Conservation (phyloP, 2,888 invertebrate species). For the Lacanobia wlatinum region DNA sequence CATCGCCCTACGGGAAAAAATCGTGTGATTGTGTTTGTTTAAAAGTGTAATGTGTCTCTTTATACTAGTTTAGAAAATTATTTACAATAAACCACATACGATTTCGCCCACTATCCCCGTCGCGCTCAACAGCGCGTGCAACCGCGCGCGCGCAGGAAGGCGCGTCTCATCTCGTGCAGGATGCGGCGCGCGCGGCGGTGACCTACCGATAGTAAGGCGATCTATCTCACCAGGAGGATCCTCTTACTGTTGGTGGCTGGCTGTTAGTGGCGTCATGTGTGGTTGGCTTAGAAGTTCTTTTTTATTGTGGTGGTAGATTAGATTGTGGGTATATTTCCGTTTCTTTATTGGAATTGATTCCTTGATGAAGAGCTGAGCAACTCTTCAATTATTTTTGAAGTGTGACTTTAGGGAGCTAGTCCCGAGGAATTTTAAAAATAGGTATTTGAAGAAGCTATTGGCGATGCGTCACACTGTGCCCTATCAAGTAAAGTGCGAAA, state of each 20-base stretch:
- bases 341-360: not conserved
- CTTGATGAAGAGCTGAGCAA: not conserved
- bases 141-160: constrained; percentile 89
- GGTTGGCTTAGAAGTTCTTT: constrained; percentile 51
- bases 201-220: constrained; percentile 69
- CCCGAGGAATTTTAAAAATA: too few relatives aligned
- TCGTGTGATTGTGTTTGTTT: not conserved
- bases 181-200: constrained; percentile 83
- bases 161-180: constrained; percentile 90
- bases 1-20: too few relatives aligned
- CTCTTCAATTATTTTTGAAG: too few relatives aligned
- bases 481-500: too few relatives aligned
- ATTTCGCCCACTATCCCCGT: constrained; percentile 71
- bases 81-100: not conserved
- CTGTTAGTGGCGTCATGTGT: constrained; percentile 68
- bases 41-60: not conserved
- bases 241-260: constrained; percentile 71
- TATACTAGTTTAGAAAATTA: not conserved
- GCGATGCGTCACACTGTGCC: too few relatives aligned
- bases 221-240: constrained; percentile 74
- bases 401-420: too few relatives aligned
- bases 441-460: too few relatives aligned
- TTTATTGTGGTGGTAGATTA: constrained; percentile 22
- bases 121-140: constrained; percentile 89
- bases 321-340: not conserved